These are phyloP conservation scores for Sciurus niger DNA, from an alignment of 2,113 vertebrate species.

Conservation along the genomic window DNA sequence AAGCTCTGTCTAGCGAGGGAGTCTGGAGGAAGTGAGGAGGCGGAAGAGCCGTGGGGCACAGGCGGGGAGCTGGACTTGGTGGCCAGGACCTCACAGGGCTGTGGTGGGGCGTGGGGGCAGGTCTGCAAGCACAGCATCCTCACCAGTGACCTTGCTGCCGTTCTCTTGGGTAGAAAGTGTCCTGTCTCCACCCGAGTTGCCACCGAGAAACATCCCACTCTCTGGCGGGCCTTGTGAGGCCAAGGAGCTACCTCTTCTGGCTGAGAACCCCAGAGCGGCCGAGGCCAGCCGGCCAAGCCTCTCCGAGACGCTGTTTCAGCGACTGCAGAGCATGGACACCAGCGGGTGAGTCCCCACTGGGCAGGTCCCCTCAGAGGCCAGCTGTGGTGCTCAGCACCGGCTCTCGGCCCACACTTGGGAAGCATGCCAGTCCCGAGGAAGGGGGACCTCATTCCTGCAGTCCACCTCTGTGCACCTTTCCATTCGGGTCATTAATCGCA, in stretches of 20 bases:
- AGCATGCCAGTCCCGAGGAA: neutral
- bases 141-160: neutral
- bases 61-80: neutral
- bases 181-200: constrained; percentile 92
- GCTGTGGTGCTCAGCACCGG: accelerated
- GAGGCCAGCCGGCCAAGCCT: constrained; percentile 89
- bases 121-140: neutral
- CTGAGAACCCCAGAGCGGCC: constrained; percentile 77
- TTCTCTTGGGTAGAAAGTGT: constrained; percentile 88
- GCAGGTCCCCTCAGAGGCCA: accelerated
- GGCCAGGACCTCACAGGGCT: neutral
- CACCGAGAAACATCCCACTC: constrained; percentile 92
- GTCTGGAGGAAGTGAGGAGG: neutral
- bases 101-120: accelerated
- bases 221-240: constrained; percentile 82
- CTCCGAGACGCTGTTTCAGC: constrained; percentile 91
- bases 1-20: neutral
- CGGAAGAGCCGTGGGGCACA: neutral
- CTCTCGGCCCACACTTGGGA: too few species aligned
- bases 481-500: neutral
- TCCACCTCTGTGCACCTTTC: too few species aligned
- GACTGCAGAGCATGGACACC: constrained; percentile 93
- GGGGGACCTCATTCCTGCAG: neutral
- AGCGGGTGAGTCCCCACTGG: constrained; percentile 88
- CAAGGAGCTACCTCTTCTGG: constrained; percentile 87